Evolutionary conservation across 2,797 vertebrate genomes (phyloP).

Genomic region (Dendrocincla tyrannina): DNA sequence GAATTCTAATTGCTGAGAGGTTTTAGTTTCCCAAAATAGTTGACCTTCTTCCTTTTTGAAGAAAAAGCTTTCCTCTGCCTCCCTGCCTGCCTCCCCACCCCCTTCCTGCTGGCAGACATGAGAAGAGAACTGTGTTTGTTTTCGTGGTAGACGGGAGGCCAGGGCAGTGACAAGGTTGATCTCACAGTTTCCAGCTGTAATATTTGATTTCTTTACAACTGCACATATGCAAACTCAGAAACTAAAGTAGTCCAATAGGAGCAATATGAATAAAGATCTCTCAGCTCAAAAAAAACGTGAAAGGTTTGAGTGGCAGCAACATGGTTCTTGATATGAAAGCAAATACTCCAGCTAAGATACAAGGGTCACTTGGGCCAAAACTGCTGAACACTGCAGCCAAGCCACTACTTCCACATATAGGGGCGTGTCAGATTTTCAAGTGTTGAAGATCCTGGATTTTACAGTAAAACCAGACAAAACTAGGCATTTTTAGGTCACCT

Average conservation of each 20-base stretch:
- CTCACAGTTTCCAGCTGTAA: constrained; percentile 66
- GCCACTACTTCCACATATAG: not conserved
- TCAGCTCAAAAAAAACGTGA: not conserved
- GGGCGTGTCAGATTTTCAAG: not conserved
- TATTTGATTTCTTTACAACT: constrained; percentile 59
- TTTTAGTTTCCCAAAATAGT: constrained; percentile 61
- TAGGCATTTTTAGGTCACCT: not conserved
- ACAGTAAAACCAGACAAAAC: not conserved
- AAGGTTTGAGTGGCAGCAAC: not conserved
- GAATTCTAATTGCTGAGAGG: constrained; percentile 49
- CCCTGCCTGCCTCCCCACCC: constrained; percentile 10
- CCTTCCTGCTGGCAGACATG: constrained; percentile 47
- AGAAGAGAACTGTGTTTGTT: constrained; percentile 56
- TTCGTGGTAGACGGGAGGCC: constrained; percentile 22
- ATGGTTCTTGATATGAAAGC: not conserved
- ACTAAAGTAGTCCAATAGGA: not conserved
- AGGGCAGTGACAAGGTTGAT: constrained; percentile 1
- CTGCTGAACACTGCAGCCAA: not conserved
- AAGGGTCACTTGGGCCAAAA: not conserved
- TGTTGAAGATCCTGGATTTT: not conserved
- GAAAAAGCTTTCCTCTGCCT: constrained; percentile 40
- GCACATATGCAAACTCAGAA: constrained; percentile 39
- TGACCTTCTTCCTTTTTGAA: constrained; percentile 50
- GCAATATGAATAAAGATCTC: not conserved
- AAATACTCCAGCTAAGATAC: not conserved